These are phyloP conservation scores for Sthenelais limicola DNA, from an alignment of 2,888 invertebrate species.

Conservation along the genomic window DNA sequence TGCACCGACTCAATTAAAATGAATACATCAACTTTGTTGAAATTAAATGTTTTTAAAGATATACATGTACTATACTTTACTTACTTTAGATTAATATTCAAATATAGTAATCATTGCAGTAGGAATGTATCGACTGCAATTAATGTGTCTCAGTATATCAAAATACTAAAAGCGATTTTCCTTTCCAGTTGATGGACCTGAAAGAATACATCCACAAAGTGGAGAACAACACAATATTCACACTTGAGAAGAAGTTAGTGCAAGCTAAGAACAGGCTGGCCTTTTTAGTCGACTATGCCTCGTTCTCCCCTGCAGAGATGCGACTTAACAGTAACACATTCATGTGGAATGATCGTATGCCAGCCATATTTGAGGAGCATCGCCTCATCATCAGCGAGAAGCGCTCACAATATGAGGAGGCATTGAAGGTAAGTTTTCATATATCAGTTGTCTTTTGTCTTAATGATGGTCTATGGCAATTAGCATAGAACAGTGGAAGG, in stretches of 20 bases:
- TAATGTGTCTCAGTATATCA: too few relatives aligned
- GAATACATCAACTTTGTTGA: too few relatives aligned
- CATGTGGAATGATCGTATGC: conserved; percentile 88
- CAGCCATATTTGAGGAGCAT: conserved; percentile 87
- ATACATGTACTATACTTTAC: too few relatives aligned
- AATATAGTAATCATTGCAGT: too few relatives aligned
- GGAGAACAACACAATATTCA: conserved; percentile 79
- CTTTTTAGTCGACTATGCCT: conserved; percentile 87
- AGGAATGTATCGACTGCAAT: too few relatives aligned
- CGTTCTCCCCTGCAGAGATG: conserved; percentile 86
- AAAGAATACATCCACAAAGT: conserved; percentile 84
- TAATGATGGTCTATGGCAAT: too few relatives aligned
- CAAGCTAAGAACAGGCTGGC: conserved; percentile 76
- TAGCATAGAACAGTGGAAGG: too few relatives aligned
- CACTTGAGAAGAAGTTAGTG: conserved; percentile 84
- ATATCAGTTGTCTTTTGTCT: too few relatives aligned
- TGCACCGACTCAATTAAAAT: too few relatives aligned
- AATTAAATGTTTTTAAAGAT: too few relatives aligned
- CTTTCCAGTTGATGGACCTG: conserved; percentile 81
- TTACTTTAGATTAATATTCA: too few relatives aligned
- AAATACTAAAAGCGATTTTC: too few relatives aligned
- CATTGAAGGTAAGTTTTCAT: conserved; percentile 79
- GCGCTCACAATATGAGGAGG: conserved; percentile 87
- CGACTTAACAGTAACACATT: conserved; percentile 90
- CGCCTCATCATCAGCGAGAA: conserved; percentile 85